These are phyloP conservation scores for Hemiprocne comata DNA, from an alignment of 2,113 vertebrate genomes.

Conservation along the genomic window DNA sequence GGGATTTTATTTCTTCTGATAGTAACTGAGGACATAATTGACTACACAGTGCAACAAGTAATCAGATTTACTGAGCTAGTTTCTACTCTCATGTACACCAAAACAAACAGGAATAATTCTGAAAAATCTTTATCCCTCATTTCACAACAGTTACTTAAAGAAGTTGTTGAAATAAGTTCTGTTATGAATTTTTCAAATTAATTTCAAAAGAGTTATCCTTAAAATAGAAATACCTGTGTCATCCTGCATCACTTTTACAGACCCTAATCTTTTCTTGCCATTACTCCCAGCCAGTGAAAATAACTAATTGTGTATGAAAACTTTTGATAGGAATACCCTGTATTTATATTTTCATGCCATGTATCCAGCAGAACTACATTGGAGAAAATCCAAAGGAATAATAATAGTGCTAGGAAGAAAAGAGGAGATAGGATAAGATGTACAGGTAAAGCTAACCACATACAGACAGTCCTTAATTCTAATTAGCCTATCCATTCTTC, in stretches of 20 bases:
- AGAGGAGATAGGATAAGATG: neutral
- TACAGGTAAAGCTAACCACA: neutral
- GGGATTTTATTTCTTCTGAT: slow-evolving; percentile 36
- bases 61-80: neutral
- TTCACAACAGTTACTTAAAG: neutral
- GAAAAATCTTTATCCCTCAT: neutral
- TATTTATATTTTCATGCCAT: neutral
- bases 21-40: neutral
- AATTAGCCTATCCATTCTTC: neutral
- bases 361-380: neutral
- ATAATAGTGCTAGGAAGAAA: neutral
- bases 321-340: neutral
- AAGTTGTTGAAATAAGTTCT: neutral
- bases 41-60: neutral
- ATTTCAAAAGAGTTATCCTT: neutral
- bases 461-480: neutral
- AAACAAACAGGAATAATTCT: neutral
- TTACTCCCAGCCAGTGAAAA: neutral
- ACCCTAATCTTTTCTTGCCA: neutral
- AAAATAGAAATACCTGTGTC: neutral
- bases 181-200: neutral
- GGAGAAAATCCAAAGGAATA: neutral
- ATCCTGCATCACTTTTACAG: neutral
- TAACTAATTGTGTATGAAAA: neutral
- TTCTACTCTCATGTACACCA: neutral